A percentile compares a stretch with the other conserved stretches of the same genome.
Evolutionary conservation across 2,797 vertebrate species (phyloP).

Genomic region (Todus mexicanus): DNA sequence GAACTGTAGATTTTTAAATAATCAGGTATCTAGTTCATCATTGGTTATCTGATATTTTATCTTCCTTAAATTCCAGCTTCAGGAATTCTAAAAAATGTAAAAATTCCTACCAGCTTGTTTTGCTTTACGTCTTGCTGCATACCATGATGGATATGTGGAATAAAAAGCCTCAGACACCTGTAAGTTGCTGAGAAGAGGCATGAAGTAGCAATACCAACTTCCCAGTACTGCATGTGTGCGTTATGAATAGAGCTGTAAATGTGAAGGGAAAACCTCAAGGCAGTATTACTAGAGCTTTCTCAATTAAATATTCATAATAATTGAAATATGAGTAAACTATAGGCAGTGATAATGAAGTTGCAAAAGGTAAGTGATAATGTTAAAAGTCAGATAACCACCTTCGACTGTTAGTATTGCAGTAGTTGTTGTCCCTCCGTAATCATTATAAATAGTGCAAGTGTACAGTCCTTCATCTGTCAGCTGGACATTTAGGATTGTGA

Average conservation of each 20-base stretch:
- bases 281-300: not conserved
- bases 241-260: slow-evolving; percentile 38
- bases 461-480: slow-evolving; percentile 84
- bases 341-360: slow-evolving; percentile 2
- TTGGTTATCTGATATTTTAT: not conserved
- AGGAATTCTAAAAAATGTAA: not conserved
- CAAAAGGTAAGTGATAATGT: slow-evolving; percentile 54
- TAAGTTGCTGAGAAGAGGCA: not conserved
- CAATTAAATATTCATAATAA: slow-evolving; percentile 4
- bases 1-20: not conserved
- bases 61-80: not conserved
- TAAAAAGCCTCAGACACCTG: not conserved
- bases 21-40: not conserved
- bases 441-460: slow-evolving; percentile 81
- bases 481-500: slow-evolving; percentile 80
- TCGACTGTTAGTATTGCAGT: slow-evolving; percentile 86
- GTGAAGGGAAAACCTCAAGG: not conserved
- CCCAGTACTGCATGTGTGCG: not conserved
- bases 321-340: not conserved
- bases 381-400: slow-evolving; percentile 84
- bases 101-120: not conserved
- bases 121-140: not conserved
- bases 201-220: not conserved
- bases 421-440: slow-evolving; percentile 78
- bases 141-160: not conserved